Base-by-base conservation (phyloP, 2,113 vertebrate species). In the Phrynosoma blainvillii region DNA sequence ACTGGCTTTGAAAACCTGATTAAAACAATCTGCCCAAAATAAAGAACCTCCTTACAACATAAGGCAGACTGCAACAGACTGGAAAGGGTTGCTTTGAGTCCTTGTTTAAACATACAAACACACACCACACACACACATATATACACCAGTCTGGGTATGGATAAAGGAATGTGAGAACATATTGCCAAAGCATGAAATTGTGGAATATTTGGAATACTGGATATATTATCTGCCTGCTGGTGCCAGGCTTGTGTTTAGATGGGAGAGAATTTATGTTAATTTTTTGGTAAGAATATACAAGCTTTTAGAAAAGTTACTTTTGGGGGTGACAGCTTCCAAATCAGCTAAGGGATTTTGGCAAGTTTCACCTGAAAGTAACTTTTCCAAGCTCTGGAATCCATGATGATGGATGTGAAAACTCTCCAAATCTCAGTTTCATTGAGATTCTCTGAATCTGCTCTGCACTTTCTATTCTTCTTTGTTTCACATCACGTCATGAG, bases 11-110 rank as follows among this genome's bases (percentile, higher is more conserved):
- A 95, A 84, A 94, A 94, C 95, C 95, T 95, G 95, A 96, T 96
- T 95, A 95, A 96, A 96, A 96, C 94, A 96, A 95, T 94, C 95
- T 94, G 95, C 94, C 91, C 94, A 94, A 95, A 95, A 93, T 95
- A 94, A 94, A 91, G 91, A 88, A 84, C 92, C 90, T 93, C 93
- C 94, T 93, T 93, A 91, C 91, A 94, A 90, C 88, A 85, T 87
- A 92, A 94, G 91, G 88, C 87, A 90, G 95, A 88, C 93, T 94
- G 94, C 94, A 89, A 93, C 83, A 89, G 94, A 90, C 90, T 94
- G 92, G 91, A 91, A 93, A 96, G 92, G 93, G 93, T 96, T 87
- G 90, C 93, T 91, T 91, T 88, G 89, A 89, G 68, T 84, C 85
- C 78, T 90, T 76, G 87, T 83, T 90, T 84, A 90, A 89, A 92